A percentile compares a stretch with the other conserved stretches of the same genome.
phyloP scores from a whole-genome alignment of 2,888 invertebrate genomes.

The Sisyra terminalis region DNA sequence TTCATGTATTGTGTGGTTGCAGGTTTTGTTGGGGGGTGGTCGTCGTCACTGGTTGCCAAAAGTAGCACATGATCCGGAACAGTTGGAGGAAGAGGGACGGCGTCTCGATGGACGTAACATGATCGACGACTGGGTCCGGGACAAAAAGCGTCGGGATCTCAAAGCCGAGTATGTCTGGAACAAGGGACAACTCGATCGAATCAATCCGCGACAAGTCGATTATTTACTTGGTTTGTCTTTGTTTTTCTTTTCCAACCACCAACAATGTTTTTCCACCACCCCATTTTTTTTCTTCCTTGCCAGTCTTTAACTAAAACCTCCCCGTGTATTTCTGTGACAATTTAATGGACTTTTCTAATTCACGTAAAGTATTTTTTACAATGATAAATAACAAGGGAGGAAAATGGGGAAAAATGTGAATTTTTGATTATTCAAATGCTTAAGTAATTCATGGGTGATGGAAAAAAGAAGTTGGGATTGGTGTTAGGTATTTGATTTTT shows the following conservation, averaged over 20 bases:
- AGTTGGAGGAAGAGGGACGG: slow-evolving; percentile 50
- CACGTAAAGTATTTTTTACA: too few relatives aligned
- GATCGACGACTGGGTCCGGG: slow-evolving; percentile 63
- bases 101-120: slow-evolving; percentile 61
- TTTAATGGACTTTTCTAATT: too few relatives aligned
- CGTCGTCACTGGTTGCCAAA: slow-evolving; percentile 59
- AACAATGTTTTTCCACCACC: neutral
- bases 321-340: too few relatives aligned
- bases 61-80: slow-evolving; percentile 51
- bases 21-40: slow-evolving; percentile 69
- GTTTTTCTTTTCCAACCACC: slow-evolving; percentile 2
- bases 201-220: slow-evolving; percentile 53
- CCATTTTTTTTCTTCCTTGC: neutral
- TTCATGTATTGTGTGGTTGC: slow-evolving; percentile 15
- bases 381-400: too few relatives aligned
- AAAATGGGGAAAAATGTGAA: neutral
- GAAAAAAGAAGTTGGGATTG: too few relatives aligned
- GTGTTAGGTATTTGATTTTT: neutral
- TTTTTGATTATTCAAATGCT: neutral
- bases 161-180: slow-evolving; percentile 58
- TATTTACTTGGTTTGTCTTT: slow-evolving; percentile 48
- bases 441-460: neutral
- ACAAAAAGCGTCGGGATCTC: slow-evolving; percentile 49
- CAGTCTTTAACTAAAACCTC: too few relatives aligned
- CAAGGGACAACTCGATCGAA: slow-evolving; percentile 49